A percentile compares a stretch with the other conserved stretches of the same genome.
Conservation (phyloP, 92 coral and sea anemone genomes). For the Diadumene lineata region DNA sequence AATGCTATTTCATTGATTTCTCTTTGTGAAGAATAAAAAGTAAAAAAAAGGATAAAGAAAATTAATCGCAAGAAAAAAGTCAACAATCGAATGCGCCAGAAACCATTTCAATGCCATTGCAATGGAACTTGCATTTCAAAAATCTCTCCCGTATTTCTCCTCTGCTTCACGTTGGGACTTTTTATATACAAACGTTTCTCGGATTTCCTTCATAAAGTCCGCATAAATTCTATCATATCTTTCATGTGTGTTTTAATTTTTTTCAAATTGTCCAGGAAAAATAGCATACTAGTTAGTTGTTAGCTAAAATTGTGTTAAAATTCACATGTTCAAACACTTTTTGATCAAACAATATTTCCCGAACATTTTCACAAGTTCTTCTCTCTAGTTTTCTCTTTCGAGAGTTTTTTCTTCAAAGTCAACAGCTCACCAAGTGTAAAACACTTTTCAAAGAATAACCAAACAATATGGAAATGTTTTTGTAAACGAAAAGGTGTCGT, state of each 20-base stretch:
- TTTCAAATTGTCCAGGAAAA: neutral
- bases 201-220: neutral
- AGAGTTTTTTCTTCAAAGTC: constrained; percentile 9
- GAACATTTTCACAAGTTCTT: neutral
- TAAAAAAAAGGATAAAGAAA: neutral
- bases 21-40: neutral
- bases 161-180: too few species aligned
- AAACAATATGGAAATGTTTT: constrained; percentile 21
- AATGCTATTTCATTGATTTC: neutral
- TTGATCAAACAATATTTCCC: neutral
- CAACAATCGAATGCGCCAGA: neutral
- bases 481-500: constrained; percentile 28
- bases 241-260: neutral
- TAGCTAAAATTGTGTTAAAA: too few species aligned
- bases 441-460: constrained; percentile 14
- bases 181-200: neutral
- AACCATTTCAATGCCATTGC: neutral
- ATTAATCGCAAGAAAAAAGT: too few species aligned
- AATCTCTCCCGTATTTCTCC: neutral
- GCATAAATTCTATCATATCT: neutral
- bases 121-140: neutral
- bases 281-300: neutral
- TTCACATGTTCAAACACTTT: too few species aligned
- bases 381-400: neutral
- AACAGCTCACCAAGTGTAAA: constrained; percentile 17